A percentile compares a stretch with the other conserved stretches of the same genome.
These are phyloP conservation scores for Heliconius charithonia DNA, from an alignment of 2,888 invertebrate species.

Conservation along the genomic window DNA sequence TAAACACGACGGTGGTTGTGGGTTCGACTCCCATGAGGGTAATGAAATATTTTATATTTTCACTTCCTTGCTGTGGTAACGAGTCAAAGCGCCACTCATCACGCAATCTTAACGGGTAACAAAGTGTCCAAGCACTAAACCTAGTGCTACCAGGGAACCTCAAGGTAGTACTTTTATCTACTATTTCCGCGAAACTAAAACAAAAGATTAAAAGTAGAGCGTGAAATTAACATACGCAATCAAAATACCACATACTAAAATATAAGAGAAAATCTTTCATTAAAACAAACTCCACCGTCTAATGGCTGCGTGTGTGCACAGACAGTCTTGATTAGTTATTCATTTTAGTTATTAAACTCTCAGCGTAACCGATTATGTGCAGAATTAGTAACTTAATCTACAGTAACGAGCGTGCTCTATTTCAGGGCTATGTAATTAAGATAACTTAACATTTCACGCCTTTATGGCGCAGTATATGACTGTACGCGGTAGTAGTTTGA, in stretches of 20 bases:
- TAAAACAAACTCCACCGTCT: slow-evolving; percentile 11
- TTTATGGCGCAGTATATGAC: background rate
- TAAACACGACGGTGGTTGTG: no score
- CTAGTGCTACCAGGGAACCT: no score
- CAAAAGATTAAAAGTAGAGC: background rate
- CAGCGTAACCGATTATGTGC: slow-evolving; percentile 33
- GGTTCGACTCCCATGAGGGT: no score
- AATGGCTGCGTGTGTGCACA: slow-evolving; percentile 14
- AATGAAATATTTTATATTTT: no score
- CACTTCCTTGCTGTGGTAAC: no score
- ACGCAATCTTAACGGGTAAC: no score
- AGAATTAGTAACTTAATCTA: slow-evolving; percentile 35
- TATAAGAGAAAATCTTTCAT: slow-evolving; percentile 2
- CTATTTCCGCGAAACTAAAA: no score
- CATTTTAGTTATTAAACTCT: slow-evolving; percentile 34
- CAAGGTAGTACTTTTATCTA: no score
- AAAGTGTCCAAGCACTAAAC: no score
- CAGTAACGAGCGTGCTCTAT: slow-evolving; percentile 19
- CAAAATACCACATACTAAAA: background rate
- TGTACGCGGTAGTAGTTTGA: background rate
- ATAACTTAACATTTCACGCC: slow-evolving; percentile 6
- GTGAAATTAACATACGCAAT: background rate
- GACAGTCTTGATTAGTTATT: slow-evolving; percentile 28
- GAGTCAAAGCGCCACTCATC: no score
- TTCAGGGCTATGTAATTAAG: slow-evolving; percentile 28